These are phyloP conservation scores for Glyptemys insculpta DNA, from an alignment of 2,797 vertebrate species.

Conservation along the genomic window DNA sequence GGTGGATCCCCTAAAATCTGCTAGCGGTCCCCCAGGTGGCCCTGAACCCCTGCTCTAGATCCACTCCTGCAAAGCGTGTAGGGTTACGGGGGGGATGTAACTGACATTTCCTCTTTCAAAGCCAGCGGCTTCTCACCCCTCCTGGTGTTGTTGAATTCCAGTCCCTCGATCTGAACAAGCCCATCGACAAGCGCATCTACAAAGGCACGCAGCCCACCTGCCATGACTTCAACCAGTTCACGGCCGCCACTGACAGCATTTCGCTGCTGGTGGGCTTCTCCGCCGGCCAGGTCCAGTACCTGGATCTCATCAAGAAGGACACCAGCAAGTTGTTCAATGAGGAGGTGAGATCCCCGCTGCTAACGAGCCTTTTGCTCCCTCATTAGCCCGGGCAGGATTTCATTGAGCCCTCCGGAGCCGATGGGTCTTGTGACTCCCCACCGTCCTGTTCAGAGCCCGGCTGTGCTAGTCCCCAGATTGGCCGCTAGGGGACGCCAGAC, in stretches of 20 bases:
- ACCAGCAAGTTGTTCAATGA: constrained; percentile 95
- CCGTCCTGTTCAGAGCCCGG: too few species aligned
- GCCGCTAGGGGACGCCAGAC: fast-evolving
- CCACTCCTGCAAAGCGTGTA: neutral
- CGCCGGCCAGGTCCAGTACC: constrained; percentile 91
- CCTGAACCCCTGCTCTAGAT: neutral
- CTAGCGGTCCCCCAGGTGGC: too few species aligned
- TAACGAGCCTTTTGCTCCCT: neutral
- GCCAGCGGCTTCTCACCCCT: neutral
- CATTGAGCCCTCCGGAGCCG: too few species aligned
- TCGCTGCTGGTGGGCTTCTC: constrained; percentile 93
- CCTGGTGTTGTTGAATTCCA: constrained; percentile 47
- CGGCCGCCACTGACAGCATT: constrained; percentile 89
- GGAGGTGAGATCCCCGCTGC: constrained; percentile 81
- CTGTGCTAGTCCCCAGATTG: neutral
- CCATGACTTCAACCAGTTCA: constrained; percentile 94
- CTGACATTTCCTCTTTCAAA: neutral
- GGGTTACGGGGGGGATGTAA: neutral
- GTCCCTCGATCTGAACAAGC: constrained; percentile 93
- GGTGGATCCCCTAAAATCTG: too few species aligned
- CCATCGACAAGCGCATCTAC: constrained; percentile 94
- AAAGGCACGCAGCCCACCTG: constrained; percentile 94
- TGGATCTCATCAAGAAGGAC: constrained; percentile 94
- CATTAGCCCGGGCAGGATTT: neutral
- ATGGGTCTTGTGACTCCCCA: neutral